Evolutionary conservation across 2,888 invertebrate genomes (phyloP).

Genomic region (Mesorhabditis belari): DNA sequence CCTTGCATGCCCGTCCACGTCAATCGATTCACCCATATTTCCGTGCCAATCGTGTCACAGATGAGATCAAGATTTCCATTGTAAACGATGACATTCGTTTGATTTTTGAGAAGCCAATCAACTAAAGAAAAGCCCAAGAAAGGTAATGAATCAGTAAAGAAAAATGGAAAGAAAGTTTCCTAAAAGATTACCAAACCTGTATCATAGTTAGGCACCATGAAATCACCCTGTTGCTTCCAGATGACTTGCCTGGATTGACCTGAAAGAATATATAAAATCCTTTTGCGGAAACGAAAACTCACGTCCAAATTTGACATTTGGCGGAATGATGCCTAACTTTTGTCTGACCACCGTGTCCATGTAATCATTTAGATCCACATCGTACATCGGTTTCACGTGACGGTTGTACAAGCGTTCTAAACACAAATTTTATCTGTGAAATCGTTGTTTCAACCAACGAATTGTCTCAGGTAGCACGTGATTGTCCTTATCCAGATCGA

Average conservation of each 20-base stretch:
- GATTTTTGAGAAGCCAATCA: conserved; percentile 26
- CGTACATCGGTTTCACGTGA: conserved; percentile 33
- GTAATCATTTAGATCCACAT: conserved; percentile 54
- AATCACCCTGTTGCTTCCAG: conserved; percentile 63
- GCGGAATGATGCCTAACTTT: conserved; percentile 64
- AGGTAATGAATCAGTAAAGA: no score
- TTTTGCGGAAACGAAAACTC: background rate
- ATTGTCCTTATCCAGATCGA: no score
- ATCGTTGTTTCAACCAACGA: no score
- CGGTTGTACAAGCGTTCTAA: conserved; percentile 26
- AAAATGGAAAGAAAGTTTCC: no score
- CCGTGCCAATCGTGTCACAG: conserved; percentile 71
- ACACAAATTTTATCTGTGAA: no score
- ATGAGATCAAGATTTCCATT: conserved; percentile 78
- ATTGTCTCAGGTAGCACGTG: no score
- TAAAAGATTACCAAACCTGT: conserved; percentile 52
- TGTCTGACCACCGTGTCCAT: conserved; percentile 66
- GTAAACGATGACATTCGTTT: conserved; percentile 66
- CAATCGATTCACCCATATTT: no score
- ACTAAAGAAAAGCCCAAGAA: no score
- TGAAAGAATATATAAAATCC: no score
- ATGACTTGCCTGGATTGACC: conserved; percentile 64
- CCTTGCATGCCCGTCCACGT: no score
- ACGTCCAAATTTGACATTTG: conserved; percentile 65
- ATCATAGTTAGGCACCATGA: conserved; percentile 73